A percentile compares a stretch with the other conserved stretches of the same genome.
phyloP scores from a whole-genome alignment of 2,888 invertebrate species.

The Seira musarum region DNA sequence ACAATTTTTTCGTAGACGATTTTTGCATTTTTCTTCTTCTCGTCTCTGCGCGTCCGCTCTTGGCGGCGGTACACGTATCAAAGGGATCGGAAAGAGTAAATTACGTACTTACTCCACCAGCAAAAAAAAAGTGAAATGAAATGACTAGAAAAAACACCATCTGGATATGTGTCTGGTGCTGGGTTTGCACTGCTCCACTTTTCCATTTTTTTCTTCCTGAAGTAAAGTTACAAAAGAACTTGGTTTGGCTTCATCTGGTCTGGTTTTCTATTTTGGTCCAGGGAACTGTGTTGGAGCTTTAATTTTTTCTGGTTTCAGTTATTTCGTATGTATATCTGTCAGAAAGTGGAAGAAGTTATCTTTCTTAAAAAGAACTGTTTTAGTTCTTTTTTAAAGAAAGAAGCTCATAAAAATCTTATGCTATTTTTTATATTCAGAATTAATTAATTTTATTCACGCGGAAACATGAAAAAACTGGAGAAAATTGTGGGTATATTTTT shows the following conservation, averaged over 20 bases:
- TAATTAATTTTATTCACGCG: conserved; percentile 19
- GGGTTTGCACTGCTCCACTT: neutral
- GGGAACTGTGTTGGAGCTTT: neutral
- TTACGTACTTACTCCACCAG: neutral
- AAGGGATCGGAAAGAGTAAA: conserved; percentile 8
- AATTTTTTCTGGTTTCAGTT: conserved; percentile 4
- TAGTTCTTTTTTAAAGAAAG: neutral
- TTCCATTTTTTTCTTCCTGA: conserved; percentile 15
- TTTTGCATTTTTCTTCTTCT: conserved; percentile 4
- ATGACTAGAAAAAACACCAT: conserved; percentile 16
- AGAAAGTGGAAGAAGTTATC: conserved; percentile 9
- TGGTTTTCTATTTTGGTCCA: neutral
- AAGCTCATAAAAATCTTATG: conserved; percentile 8
- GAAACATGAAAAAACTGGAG: conserved; percentile 4
- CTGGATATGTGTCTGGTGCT: conserved; percentile 3
- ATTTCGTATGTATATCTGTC: conserved; percentile 11
- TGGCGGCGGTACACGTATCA: conserved; percentile 19
- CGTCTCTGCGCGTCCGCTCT: neutral
- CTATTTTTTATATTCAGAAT: conserved; percentile 17
- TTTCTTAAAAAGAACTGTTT: neutral
- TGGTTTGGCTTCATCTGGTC: no score
- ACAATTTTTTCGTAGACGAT: neutral
- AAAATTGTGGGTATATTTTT: conserved; percentile 14
- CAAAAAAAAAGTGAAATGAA: conserved; percentile 10
- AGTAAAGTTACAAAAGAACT: neutral